Evolutionary conservation across 1,140 invertebrate genomes (phyloP).

Genomic region (Cydia splendana): DNA sequence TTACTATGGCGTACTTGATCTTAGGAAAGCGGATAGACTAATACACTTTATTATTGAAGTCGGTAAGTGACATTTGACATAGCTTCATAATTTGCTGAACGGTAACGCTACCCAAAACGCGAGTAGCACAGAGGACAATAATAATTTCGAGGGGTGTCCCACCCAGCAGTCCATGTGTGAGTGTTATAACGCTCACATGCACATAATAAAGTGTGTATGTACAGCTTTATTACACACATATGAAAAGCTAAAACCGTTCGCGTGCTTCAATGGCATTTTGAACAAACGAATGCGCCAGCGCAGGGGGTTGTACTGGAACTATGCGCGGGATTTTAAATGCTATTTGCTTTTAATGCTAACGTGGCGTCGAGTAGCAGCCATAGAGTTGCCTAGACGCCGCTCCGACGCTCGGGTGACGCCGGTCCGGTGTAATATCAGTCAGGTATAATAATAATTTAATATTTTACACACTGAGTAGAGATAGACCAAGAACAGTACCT

Average conservation of each 20-base stretch:
- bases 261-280: slow-evolving; percentile 52
- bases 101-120: slow-evolving; percentile 40
- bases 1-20: too few relatives aligned
- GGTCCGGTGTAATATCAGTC: too few relatives aligned
- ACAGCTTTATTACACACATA: slow-evolving; percentile 47
- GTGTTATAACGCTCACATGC: slow-evolving; percentile 49
- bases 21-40: too few relatives aligned
- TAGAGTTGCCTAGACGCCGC: too few relatives aligned
- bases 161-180: slow-evolving; percentile 51
- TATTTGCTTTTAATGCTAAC: too few relatives aligned
- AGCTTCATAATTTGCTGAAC: slow-evolving; percentile 31
- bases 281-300: slow-evolving; percentile 45
- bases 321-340: slow-evolving; percentile 3
- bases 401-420: too few relatives aligned
- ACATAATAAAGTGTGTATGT: slow-evolving; percentile 35
- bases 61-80: background rate
- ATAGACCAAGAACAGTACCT: too few relatives aligned
- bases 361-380: too few relatives aligned
- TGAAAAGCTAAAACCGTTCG: slow-evolving; percentile 53
- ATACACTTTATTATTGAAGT: too few relatives aligned
- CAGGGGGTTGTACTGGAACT: slow-evolving; percentile 39
- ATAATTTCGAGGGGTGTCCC: slow-evolving; percentile 68
- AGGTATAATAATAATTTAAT: too few relatives aligned
- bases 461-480: too few relatives aligned
- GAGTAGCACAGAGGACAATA: slow-evolving; percentile 51